Evolutionary conservation across 2,113 vertebrate genomes (phyloP).

Genomic region (Protobothrops mucrosquamatus): DNA sequence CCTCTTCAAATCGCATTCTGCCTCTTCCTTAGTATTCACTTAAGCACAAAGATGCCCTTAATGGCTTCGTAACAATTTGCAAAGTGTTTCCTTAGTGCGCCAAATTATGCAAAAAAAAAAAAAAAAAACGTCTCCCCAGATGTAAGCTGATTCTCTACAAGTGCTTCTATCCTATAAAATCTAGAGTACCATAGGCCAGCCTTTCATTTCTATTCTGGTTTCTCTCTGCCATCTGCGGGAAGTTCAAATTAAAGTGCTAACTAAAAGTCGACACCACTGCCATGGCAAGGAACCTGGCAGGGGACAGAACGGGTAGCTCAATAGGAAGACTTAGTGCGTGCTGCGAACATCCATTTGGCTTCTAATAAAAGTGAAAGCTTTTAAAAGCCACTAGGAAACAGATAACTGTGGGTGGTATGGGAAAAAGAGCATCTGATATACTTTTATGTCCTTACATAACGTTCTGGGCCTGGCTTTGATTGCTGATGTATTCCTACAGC

Average conservation of each 20-base stretch:
- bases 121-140: background rate
- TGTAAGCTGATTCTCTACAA: background rate
- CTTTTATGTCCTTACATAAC: constrained; percentile 45
- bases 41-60: background rate
- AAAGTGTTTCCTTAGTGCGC: background rate
- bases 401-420: constrained; percentile 7
- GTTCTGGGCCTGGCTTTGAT: constrained; percentile 53
- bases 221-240: background rate
- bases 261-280: background rate
- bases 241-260: background rate
- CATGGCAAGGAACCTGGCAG: background rate
- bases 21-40: background rate
- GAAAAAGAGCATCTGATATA: constrained; percentile 23
- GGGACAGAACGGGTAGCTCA: background rate
- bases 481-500: constrained; percentile 55
- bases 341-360: constrained; percentile 1
- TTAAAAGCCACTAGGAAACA: background rate
- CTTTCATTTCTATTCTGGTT: background rate
- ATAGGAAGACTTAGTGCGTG: background rate
- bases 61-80: background rate
- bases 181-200: background rate
- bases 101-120: background rate
- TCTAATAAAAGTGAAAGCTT: constrained; percentile 29
- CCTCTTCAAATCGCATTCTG: background rate
- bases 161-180: background rate